Evolutionary conservation across 1,140 invertebrate genomes (phyloP).

Genomic region (Sipha flava): DNA sequence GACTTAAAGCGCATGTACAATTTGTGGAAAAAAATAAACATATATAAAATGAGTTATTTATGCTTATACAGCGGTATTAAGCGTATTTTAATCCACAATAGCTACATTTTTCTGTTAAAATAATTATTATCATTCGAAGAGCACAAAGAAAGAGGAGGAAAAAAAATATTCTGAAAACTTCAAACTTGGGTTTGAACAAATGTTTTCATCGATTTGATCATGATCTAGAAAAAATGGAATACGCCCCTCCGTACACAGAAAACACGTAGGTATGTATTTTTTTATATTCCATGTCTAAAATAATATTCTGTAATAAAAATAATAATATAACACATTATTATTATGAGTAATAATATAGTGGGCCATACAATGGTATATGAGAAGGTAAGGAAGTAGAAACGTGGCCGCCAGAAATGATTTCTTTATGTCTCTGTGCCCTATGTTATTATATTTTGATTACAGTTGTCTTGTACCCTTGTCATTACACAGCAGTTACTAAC

Average conservation of each 20-base stretch:
- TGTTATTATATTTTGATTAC: slow-evolving; percentile 30
- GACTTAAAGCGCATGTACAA: too few relatives aligned
- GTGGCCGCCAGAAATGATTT: slow-evolving; percentile 16
- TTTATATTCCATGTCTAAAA: slow-evolving; percentile 14
- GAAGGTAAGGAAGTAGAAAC: slow-evolving; percentile 8
- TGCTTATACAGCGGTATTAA: too few relatives aligned
- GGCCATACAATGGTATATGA: not conserved
- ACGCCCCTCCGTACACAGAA: slow-evolving; percentile 19
- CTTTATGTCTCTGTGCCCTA: slow-evolving; percentile 20
- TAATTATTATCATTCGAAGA: too few relatives aligned
- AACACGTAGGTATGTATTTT: slow-evolving; percentile 19
- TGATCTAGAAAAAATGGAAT: slow-evolving; percentile 12
- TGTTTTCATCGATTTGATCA: not conserved
- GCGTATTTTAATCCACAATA: too few relatives aligned
- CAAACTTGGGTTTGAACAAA: not conserved
- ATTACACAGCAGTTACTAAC: slow-evolving; percentile 27
- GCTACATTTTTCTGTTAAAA: too few relatives aligned
- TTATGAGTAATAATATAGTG: slow-evolving; percentile 24
- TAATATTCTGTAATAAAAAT: slow-evolving; percentile 26
- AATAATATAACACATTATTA: slow-evolving; percentile 28
- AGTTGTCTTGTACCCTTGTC: slow-evolving; percentile 16
- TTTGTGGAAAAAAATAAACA: too few relatives aligned
- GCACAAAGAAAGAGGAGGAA: not conserved
- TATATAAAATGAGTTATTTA: too few relatives aligned
- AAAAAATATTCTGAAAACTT: not conserved